Conservation (phyloP, 2,113 vertebrate species). For the Petromus typicus region DNA sequence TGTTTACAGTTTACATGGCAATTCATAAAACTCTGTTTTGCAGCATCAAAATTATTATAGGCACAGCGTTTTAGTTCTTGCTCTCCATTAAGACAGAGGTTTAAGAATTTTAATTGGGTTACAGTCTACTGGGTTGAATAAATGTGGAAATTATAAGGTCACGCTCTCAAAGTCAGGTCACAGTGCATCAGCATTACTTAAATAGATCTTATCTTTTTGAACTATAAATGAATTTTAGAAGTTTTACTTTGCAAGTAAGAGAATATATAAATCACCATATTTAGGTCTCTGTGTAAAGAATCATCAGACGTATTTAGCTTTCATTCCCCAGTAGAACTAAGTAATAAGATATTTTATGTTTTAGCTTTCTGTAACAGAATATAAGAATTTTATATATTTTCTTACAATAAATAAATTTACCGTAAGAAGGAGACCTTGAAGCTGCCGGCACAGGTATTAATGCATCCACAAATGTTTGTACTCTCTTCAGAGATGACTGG, state of each 20-base stretch:
- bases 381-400: conserved; percentile 58
- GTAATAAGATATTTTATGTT: conserved; percentile 44
- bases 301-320: conserved; percentile 49
- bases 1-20: not conserved
- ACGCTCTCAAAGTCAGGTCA: conserved; percentile 6
- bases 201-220: conserved; percentile 37
- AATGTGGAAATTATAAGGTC: not conserved
- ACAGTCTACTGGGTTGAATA: not conserved
- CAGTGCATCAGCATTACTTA: not conserved
- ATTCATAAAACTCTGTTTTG: not conserved
- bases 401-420: conserved; percentile 66
- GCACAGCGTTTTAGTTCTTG: not conserved
- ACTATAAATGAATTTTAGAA: not conserved
- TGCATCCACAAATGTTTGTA: conserved; percentile 63
- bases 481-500: conserved; percentile 10
- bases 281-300: conserved; percentile 49
- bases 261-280: not conserved
- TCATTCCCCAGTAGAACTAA: conserved; percentile 13
- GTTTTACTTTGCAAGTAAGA: conserved; percentile 5
- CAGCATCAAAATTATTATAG: not conserved
- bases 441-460: conserved; percentile 51
- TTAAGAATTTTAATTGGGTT: conserved; percentile 40
- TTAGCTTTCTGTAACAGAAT: conserved; percentile 62
- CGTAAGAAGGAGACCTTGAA: conserved; percentile 45
- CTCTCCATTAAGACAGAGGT: not conserved